Evolutionary conservation across 2,888 invertebrate species (phyloP), one percentile per base, ranked within the genome.

Genomic region (Dascillus cervinus): DNA sequence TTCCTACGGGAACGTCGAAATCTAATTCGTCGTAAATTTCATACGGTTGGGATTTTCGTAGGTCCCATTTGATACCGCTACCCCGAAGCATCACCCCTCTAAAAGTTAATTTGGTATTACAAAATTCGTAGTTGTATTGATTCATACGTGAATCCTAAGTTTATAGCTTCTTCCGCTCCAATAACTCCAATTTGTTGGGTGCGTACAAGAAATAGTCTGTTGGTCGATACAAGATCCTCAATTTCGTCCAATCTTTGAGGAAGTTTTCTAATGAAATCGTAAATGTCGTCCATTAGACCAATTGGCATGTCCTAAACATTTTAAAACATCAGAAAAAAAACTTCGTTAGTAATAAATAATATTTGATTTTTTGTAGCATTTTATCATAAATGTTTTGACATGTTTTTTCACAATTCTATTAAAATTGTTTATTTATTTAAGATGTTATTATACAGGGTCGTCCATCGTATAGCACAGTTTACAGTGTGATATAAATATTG

Each of bases 11-110:
- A 2, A 88, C 75, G 57, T 92, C 87, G 60, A 92, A 92, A 2
- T 91, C 82, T 29, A 90, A 69, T 41, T 79, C 65, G 43, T 81
- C 80, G 53, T 91, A 91, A 3, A 79, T 81, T 58, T 90, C 90
- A 55, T 91, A 92, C 0, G 91, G 91, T 49, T 79, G 75, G 4
- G 73, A 63, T 58, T 89, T 85, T 15, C 91, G 70, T 13, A 92
- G 52, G 58, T 92, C 91, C 87, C 89, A 92, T 60, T 88, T 88
- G 19, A 91, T 73, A 28, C 91, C 92, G 2, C 81, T 75, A 9
- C 78, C 79, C 36, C 91, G 71, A 29, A 92, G 58, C 77, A 90
- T 84, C 0, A 83, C 79, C 10, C 84, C 85, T 44, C 73, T 77
- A 55, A 1, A 20, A 12, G 4, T n/a, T 23, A 13, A 13, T 13